Conservation (phyloP, 1,140 invertebrate genomes). For the Gyrodactylus bullatarudis region DNA sequence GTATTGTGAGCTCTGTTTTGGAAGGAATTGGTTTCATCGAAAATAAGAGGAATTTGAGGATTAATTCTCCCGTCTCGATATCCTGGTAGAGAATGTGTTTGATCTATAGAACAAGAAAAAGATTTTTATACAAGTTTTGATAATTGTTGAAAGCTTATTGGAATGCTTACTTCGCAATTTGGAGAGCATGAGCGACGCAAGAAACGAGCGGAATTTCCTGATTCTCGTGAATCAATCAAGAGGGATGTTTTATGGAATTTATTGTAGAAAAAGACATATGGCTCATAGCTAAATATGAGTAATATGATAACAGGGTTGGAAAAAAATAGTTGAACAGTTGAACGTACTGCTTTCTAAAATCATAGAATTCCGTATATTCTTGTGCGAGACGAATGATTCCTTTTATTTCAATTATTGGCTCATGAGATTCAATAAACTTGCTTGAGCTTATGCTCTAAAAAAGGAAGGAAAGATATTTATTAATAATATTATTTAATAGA, state of each 20-base stretch:
- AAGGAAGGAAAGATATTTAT: neutral
- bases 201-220: neutral
- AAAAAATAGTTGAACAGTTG: neutral
- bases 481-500: neutral
- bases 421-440: neutral
- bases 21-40: neutral
- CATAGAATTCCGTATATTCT: neutral
- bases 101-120: neutral
- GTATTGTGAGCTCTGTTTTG: neutral
- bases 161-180: neutral
- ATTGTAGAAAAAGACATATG: neutral
- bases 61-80: neutral
- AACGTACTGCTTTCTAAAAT: neutral
- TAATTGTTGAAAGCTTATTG: neutral
- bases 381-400: neutral
- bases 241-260: neutral
- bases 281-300: neutral
- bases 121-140: neutral
- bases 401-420: neutral
- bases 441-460: neutral
- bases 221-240: neutral
- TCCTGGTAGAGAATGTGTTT: neutral
- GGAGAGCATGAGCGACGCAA: neutral
- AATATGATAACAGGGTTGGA: too few species aligned
- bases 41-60: neutral